Base-by-base conservation (phyloP, 1,140 invertebrate genomes). In the Micrasema minimum region DNA sequence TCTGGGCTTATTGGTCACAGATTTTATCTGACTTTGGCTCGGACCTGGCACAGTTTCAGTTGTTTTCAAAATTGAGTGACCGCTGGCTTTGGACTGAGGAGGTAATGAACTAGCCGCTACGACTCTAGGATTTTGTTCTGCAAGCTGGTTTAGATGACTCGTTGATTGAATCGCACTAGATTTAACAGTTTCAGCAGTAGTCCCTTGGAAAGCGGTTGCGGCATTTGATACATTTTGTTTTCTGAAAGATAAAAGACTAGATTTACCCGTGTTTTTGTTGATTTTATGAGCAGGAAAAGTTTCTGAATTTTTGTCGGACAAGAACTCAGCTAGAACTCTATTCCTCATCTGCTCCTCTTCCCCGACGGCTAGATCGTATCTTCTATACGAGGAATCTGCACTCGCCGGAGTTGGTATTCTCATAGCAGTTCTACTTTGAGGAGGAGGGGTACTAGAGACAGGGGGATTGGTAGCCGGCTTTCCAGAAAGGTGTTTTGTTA, bases 161-260 rank as follows among this genome's bases (percentile, higher is more conserved):
- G 9, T 14, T 14, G 26, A 31, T n/a, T 1, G 7, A 18, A 9
- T 11, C 14, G 7, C 20, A 14, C n/a, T 18, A 5, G 16, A 20
- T 2, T 14, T 18, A 48, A 20, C 45, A 2, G 14, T 14, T 48
- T 9, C 5, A 9, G 16, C 6, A 16, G 6, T 20, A 16, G 18
- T 4, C 10, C 46, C 18, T 22, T 7, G 46, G 5, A 11, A 48
- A 48, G 18, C 18, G 9, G 16, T n/a, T 20, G 35, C 10, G 10
- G 16, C 37, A 2, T 43, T 22, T 64, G 31, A 35, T 11, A 10
- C 41, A 37, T 23, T 64, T 2, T 69, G 37, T 57, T 73, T 73
- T 11, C 72, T 66, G 53, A 48, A 73, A 6, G 67, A 7, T 4
- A 73, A 38, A 22, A 73, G 61, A 51, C 67, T 69, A 16, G 72